Percentiles rank a stretch among this genome's conserved stretches.
These are phyloP conservation scores for Eilema depressum DNA, from an alignment of 2,888 invertebrate species.

Conservation along the genomic window DNA sequence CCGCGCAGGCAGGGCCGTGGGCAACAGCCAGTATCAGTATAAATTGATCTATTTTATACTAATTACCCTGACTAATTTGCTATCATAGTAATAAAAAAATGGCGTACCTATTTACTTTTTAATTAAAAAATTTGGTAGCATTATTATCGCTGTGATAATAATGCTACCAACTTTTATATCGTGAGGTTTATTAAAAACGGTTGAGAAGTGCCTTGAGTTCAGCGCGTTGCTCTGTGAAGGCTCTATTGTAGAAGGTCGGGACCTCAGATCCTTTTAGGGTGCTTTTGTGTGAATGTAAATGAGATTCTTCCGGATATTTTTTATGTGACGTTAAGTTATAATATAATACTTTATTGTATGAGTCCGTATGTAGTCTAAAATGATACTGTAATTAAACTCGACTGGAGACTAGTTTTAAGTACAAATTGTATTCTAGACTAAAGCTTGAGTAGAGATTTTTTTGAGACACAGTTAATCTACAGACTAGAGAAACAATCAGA, in stretches of 20 bases:
- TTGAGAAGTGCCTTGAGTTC: slow-evolving; percentile 4
- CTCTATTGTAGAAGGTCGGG: slow-evolving; percentile 37
- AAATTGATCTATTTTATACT: not conserved
- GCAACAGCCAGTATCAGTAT: not conserved
- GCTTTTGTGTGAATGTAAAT: slow-evolving; percentile 28
- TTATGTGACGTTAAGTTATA: not conserved
- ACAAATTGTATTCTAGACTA: no score
- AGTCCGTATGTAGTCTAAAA: not conserved
- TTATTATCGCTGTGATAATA: no score
- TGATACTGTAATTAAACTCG: no score
- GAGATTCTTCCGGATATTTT: slow-evolving; percentile 28
- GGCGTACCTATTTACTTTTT: slow-evolving; percentile 1
- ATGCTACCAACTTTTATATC: no score
- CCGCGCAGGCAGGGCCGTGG: no score
- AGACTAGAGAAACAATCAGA: no score
- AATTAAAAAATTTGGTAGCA: slow-evolving; percentile 1
- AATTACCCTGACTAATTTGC: not conserved
- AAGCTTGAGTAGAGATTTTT: no score
- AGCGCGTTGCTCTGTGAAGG: slow-evolving; percentile 7
- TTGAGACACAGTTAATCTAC: no score
- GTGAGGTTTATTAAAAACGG: slow-evolving; percentile 14
- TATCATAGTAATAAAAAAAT: not conserved
- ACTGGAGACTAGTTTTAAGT: no score
- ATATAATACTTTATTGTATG: slow-evolving; percentile 7
- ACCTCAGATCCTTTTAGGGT: slow-evolving; percentile 27